A percentile compares a stretch with the other conserved stretches of the same genome.
Conservation (phyloP, 2,113 vertebrate species). For the Cisticola juncidis region DNA sequence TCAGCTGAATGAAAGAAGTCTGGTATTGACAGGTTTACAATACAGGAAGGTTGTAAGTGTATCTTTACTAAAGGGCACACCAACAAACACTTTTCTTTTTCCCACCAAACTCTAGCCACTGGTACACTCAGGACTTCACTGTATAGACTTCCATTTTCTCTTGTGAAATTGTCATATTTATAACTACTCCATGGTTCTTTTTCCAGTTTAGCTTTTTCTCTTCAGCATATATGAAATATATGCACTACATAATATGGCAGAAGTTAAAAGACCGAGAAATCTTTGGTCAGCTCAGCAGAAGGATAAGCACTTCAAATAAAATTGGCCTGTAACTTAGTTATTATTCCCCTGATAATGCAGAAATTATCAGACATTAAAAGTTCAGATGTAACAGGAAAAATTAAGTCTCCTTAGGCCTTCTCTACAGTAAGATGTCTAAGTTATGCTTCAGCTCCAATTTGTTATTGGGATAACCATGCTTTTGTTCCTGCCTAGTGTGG, state of each 20-base stretch:
- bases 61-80: neutral
- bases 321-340: neutral
- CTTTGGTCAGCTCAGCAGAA: neutral
- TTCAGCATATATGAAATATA: neutral
- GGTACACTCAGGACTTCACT: neutral
- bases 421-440: no score
- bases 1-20: neutral
- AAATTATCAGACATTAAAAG: neutral
- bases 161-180: neutral
- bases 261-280: neutral
- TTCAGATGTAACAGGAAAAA: neutral
- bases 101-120: neutral
- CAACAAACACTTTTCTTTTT: neutral
- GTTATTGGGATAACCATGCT: neutral
- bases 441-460: neutral
- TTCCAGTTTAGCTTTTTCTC: neutral
- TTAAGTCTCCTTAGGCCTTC: neutral
- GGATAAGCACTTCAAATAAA: neutral
- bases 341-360: neutral
- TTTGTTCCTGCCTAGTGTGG: neutral
- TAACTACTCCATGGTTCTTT: neutral
- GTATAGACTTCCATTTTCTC: neutral
- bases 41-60: neutral
- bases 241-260: neutral
- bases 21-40: accelerated